Conservation (phyloP, 2,797 vertebrate genomes). For the Gastrophryne carolinensis region DNA sequence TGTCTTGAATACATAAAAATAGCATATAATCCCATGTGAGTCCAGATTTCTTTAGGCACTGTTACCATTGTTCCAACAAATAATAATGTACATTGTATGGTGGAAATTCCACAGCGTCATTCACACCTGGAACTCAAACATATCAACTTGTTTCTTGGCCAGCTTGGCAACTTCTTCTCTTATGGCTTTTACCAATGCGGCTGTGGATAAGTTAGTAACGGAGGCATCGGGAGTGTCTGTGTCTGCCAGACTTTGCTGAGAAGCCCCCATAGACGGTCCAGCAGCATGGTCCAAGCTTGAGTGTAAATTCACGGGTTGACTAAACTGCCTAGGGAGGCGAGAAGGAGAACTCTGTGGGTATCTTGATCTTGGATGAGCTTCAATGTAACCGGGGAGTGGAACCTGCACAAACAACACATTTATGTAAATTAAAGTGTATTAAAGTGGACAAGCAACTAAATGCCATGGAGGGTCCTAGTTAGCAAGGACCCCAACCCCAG, state of each 20-base stretch:
- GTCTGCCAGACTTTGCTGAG: conserved; percentile 85
- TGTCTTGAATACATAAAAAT: conserved; percentile 12
- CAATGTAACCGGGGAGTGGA: conserved; percentile 93
- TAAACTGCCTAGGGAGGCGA: conserved; percentile 83
- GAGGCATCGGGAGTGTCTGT: conserved; percentile 75
- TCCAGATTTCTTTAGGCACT: conserved; percentile 29
- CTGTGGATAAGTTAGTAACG: conserved; percentile 92
- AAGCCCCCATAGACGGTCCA: conserved; percentile 68
- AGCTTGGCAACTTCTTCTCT: conserved; percentile 95
- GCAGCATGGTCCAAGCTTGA: conserved; percentile 76
- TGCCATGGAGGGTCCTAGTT: no score
- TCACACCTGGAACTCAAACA: conserved; percentile 94
- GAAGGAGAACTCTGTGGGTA: conserved; percentile 86
- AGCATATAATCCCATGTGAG: conserved; percentile 6
- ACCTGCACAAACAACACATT: conserved; percentile 69
- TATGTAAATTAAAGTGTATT: not conserved
- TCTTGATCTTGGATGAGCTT: conserved; percentile 91
- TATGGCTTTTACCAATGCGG: conserved; percentile 93
- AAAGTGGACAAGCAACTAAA: not conserved
- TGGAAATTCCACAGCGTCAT: not conserved
- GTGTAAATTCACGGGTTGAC: conserved; percentile 73
- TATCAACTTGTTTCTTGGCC: conserved; percentile 94
- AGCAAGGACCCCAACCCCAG: no score
- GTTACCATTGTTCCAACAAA: conserved; percentile 3
- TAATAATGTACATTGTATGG: not conserved